phyloP scores from a whole-genome alignment of 2,797 vertebrate genomes.

The Naso thynnoides region DNA sequence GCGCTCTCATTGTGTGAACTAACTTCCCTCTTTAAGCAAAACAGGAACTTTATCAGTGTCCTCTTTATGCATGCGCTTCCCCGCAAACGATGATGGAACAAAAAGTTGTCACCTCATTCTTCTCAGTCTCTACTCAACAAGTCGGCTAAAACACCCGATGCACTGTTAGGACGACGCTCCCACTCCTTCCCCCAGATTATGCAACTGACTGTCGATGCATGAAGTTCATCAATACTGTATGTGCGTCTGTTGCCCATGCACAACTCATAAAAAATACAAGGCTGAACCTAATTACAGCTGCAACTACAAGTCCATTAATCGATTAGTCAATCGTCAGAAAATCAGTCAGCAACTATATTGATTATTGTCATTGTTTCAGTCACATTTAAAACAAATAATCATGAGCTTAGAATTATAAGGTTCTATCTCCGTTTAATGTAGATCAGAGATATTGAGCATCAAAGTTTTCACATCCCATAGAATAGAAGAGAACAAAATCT shows the following conservation, averaged over 20 bases:
- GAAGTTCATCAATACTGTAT: conserved; percentile 8
- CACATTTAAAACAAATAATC: neutral
- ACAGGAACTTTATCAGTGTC: conserved; percentile 73
- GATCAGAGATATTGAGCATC: no score
- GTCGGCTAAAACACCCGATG: neutral
- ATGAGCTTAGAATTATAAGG: no score
- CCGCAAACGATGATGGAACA: conserved; percentile 56
- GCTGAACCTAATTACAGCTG: neutral
- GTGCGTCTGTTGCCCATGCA: neutral
- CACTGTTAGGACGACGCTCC: conserved; percentile 7
- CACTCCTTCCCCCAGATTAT: conserved; percentile 35
- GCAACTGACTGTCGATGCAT: conserved; percentile 24
- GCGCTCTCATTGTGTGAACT: conserved; percentile 68
- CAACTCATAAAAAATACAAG: conserved; percentile 5
- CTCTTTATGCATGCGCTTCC: conserved; percentile 50
- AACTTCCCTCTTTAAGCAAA: conserved; percentile 79
- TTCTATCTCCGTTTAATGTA: no score
- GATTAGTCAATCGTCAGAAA: neutral
- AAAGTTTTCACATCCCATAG: no score
- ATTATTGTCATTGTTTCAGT: neutral
- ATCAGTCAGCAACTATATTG: neutral
- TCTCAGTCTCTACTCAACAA: conserved; percentile 21
- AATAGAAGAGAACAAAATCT: no score
- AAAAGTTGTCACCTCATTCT: conserved; percentile 52
- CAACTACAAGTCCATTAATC: neutral